Percentiles rank a stretch among this genome's conserved stretches.
These are phyloP conservation scores for Centrocercus urophasianus DNA, from an alignment of 2,113 vertebrate species.

Conservation along the genomic window DNA sequence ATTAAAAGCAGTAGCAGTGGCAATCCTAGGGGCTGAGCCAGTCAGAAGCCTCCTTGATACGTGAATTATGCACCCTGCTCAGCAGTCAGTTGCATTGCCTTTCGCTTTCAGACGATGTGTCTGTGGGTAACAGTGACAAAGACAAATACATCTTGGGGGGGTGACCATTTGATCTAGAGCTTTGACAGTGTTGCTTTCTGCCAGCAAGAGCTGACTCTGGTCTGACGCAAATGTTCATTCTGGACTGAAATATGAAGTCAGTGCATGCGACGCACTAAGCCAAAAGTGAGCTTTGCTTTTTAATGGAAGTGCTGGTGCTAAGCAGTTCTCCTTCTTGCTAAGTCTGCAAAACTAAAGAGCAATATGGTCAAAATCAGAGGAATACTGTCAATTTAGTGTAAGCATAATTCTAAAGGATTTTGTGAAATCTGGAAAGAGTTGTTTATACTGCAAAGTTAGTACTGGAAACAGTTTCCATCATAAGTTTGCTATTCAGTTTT, in stretches of 20 bases:
- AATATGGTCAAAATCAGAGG: neutral
- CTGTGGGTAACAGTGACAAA: neutral
- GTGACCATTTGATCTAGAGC: neutral
- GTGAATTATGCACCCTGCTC: neutral
- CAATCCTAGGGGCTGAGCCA: neutral
- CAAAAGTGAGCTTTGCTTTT: neutral
- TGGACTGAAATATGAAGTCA: neutral
- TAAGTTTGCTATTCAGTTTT: neutral
- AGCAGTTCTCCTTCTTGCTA: conserved; percentile 10
- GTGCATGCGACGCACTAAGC: neutral
- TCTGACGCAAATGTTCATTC: neutral
- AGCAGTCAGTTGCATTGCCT: neutral
- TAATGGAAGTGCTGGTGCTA: neutral
- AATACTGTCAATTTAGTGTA: conserved; percentile 8
- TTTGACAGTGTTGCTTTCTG: neutral
- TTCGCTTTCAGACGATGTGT: neutral
- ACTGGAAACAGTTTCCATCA: neutral
- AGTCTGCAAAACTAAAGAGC: neutral
- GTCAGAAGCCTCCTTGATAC: neutral
- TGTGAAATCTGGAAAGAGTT: neutral
- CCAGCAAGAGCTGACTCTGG: neutral
- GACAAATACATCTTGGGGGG: neutral
- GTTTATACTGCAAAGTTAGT: neutral
- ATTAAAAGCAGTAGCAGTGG: neutral
- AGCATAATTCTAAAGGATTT: neutral